Percentiles rank a stretch among this genome's conserved stretches.
phyloP scores from a whole-genome alignment of 1,140 invertebrate genomes.

The Anastrepha ludens region DNA sequence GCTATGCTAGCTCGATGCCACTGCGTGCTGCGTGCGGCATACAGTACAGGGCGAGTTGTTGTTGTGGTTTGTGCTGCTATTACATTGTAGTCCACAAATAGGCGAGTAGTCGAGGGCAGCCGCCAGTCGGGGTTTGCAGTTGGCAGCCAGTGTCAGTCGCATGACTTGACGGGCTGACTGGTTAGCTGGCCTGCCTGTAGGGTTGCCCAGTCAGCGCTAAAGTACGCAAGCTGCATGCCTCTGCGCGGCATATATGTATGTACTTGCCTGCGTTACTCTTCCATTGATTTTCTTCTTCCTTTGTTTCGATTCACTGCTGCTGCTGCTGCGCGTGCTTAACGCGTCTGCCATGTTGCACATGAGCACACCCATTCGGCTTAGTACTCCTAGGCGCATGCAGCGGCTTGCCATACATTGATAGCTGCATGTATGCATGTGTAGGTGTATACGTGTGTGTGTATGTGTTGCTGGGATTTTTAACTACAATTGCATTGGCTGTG shows the following conservation, averaged over 20 bases:
- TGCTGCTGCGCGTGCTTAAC: background rate
- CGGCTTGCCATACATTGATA: background rate
- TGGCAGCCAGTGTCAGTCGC: background rate
- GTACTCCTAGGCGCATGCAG: background rate
- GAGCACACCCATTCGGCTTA: constrained; percentile 42
- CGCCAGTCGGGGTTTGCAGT: background rate
- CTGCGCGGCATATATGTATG: background rate
- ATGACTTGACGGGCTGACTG: background rate
- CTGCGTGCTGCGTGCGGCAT: background rate
- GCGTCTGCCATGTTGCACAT: constrained; percentile 54
- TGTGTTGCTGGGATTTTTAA: background rate
- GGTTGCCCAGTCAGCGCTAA: background rate
- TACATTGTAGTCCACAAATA: background rate
- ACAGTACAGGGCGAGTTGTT: background rate
- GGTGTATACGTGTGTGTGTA: background rate
- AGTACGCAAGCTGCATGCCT: background rate
- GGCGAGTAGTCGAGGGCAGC: background rate
- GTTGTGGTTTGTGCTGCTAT: background rate
- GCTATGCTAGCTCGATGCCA: background rate
- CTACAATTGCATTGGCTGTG: constrained; percentile 43
- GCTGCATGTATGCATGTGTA: background rate
- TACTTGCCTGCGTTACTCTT: background rate
- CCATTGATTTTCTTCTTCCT: too few relatives aligned
- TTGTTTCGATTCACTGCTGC: background rate
- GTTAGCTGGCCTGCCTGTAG: constrained; percentile 13